Conservation (phyloP, 2,113 vertebrate genomes). For the Pongo pygmaeus region DNA sequence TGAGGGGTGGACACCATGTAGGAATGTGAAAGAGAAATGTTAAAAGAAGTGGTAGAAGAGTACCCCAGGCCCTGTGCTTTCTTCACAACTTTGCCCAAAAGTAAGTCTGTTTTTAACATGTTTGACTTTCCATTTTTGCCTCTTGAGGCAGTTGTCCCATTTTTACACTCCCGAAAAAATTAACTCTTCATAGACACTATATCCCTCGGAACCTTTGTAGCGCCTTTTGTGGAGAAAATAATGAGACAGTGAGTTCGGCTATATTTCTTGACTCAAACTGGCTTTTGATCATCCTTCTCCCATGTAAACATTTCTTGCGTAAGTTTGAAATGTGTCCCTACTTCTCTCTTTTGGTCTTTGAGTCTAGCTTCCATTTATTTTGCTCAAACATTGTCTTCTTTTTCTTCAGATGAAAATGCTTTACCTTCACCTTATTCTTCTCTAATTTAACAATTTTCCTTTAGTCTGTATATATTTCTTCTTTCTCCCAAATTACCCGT, state of each 20-base stretch:
- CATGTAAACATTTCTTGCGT: not conserved
- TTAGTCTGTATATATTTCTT: not conserved
- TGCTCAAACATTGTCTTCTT: not conserved
- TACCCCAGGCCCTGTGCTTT: not conserved
- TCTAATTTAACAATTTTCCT: not conserved
- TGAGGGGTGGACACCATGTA: not conserved
- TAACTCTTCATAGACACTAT: conserved; percentile 5
- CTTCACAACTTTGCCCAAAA: not conserved
- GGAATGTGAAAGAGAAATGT: not conserved
- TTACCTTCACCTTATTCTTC: not conserved
- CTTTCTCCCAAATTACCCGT: not conserved
- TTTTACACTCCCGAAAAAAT: not conserved
- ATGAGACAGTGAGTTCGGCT: not conserved
- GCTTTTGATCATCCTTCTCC: not conserved
- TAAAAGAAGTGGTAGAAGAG: not conserved
- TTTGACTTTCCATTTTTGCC: not conserved
- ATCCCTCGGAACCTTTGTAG: not conserved
- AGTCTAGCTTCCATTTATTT: not conserved
- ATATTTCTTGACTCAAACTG: not conserved
- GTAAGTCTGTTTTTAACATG: not conserved
- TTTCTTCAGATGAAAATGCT: not conserved
- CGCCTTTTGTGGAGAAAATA: not conserved
- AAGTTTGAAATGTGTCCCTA: not conserved
- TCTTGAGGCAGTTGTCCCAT: not conserved
- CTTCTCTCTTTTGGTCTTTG: not conserved